phyloP scores from a whole-genome alignment of 2,888 invertebrate genomes.

The Cataglyphis albicans region DNA sequence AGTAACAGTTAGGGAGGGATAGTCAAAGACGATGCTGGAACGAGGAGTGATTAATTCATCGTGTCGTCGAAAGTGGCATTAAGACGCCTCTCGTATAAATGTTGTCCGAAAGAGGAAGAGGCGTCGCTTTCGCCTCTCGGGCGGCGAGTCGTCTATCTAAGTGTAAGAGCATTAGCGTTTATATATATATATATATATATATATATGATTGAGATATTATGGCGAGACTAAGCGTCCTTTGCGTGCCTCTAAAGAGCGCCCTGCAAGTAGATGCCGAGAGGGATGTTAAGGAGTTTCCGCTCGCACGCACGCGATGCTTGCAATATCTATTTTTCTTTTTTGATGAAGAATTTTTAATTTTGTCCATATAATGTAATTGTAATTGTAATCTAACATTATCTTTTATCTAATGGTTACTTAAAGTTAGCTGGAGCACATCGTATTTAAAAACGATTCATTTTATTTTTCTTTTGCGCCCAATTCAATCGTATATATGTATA shows the following conservation, averaged over 20 bases:
- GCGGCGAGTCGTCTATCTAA: constrained; percentile 32
- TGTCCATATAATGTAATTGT: background rate
- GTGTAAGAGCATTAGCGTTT: constrained; percentile 79
- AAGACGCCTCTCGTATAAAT: constrained; percentile 73
- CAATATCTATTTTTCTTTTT: background rate
- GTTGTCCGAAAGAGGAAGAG: constrained; percentile 65
- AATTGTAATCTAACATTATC: background rate
- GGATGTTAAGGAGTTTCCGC: constrained; percentile 56
- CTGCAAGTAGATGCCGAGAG: constrained; percentile 59
- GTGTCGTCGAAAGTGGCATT: constrained; percentile 76
- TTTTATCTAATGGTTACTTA: background rate
- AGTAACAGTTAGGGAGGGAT: constrained; percentile 22
- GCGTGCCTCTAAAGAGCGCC: constrained; percentile 80
- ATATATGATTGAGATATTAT: constrained; percentile 84
- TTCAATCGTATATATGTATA: background rate
- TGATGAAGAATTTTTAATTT: constrained; percentile 20
- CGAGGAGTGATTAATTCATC: constrained; percentile 78
- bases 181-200: constrained; percentile 40
- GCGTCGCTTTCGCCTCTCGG: constrained; percentile 34
- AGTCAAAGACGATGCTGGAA: constrained; percentile 32
- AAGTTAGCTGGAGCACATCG: background rate
- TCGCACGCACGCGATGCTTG: constrained; percentile 54
- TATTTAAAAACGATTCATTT: background rate
- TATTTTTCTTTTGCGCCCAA: background rate
- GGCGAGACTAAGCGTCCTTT: constrained; percentile 71